Evolutionary conservation across 2,888 invertebrate species (phyloP), one percentile per base, ranked within the genome.

Genomic region (Philaethria dido): DNA sequence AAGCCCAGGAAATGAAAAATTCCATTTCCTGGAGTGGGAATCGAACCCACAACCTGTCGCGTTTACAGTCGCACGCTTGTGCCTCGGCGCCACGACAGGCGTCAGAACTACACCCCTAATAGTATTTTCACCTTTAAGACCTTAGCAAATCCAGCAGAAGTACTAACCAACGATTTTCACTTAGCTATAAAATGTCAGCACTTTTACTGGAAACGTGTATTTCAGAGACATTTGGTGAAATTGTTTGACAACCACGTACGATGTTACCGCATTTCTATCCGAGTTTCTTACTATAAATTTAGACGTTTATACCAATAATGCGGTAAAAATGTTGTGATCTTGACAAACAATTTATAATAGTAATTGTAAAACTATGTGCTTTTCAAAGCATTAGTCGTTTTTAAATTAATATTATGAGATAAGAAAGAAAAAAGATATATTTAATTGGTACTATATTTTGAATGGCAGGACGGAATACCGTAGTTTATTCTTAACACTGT

Each of bases 231-330:
- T 60, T 67, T 52, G 70, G 70, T 71, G 70, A 74, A 72, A 74
- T 71, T 73, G 72, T 79, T 78, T 78, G 80, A 82, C 77, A 80
- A 73, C 79, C 82, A 83, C 80, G 80, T 81, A 80, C 76, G 67
- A 54, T 73, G 76, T 75, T 81, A 78, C 69, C 75, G 68, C 77
- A 80, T 77, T 82, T 82, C 78, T 73, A 77, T 78, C 71, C 69
- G 78, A 83, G 73, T 78, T 82, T 78, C 69, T 70, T 74, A 77
- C 75, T 75, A 76, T 77, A 76, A 78, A 74, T 70, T 72, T 75
- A 73, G 48, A 22, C 72, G 74, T 72, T 50, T 64, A 54, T 67
- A 60, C 55, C 62, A 29, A 20, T 66, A 72, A 69, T 59, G 67
- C 69, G 72, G 50, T 61, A 63, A 63, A 57, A 61, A 57, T 36